Percentiles rank a stretch among this genome's conserved stretches.
Evolutionary conservation across 2,888 invertebrate species (phyloP).

Genomic region (Trissolcus brochymenae): DNA sequence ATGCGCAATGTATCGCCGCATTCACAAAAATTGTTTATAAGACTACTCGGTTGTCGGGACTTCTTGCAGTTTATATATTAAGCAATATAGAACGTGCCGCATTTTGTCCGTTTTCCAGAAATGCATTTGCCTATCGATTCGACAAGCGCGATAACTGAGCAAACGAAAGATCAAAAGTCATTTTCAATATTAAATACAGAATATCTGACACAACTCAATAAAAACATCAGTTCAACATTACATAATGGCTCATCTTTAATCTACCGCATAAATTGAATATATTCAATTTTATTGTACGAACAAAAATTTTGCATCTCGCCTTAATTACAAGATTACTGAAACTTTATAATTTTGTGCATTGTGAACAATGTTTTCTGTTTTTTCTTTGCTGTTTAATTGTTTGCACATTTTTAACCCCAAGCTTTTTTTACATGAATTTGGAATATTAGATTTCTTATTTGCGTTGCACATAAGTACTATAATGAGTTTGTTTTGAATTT

Average conservation of each 20-base stretch:
- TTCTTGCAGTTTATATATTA: slow-evolving; percentile 25
- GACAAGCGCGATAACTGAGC: slow-evolving; percentile 16
- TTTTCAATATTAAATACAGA: slow-evolving; percentile 33
- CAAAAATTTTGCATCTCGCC: too few species aligned
- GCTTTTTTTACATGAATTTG: too few species aligned
- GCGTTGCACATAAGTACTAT: too few species aligned
- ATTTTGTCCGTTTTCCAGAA: slow-evolving; percentile 18
- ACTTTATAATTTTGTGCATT: too few species aligned
- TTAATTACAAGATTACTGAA: too few species aligned
- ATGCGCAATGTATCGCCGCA: slow-evolving; percentile 8
- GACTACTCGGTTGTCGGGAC: slow-evolving; percentile 14
- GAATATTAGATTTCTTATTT: too few species aligned
- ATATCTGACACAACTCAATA: slow-evolving; percentile 39
- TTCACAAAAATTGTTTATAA: slow-evolving; percentile 22
- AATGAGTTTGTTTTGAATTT: not conserved
- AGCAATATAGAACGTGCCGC: slow-evolving; percentile 16
- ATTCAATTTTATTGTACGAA: too few species aligned
- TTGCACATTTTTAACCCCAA: too few species aligned
- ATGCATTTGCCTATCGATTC: slow-evolving; percentile 17
- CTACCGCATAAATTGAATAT: too few species aligned
- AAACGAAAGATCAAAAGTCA: slow-evolving; percentile 46
- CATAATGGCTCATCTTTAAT: slow-evolving; percentile 24
- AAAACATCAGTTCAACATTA: slow-evolving; percentile 32
- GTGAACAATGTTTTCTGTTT: too few species aligned
- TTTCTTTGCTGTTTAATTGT: too few species aligned